A percentile compares a stretch with the other conserved stretches of the same genome.
Conservation (phyloP, 2,797 vertebrate species). For the Sebastes iracundus region DNA sequence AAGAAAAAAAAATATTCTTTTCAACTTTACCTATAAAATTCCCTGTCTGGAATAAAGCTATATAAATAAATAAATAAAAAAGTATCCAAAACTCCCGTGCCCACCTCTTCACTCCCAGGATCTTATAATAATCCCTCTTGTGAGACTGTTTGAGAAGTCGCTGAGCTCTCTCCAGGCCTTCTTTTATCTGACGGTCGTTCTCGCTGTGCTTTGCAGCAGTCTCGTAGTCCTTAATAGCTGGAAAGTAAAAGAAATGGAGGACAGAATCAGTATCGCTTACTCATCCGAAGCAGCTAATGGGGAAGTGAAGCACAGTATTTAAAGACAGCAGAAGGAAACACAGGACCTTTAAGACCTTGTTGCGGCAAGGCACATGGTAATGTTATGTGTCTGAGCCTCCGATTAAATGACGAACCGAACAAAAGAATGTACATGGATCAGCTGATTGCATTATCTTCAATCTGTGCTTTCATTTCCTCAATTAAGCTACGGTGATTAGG, state of each 20-base stretch:
- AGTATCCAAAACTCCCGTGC: slow-evolving; percentile 9
- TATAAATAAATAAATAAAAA: background rate
- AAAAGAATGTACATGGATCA: background rate
- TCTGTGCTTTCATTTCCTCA: background rate
- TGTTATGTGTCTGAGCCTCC: background rate
- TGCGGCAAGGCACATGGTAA: background rate
- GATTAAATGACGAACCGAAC: background rate
- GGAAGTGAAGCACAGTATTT: background rate
- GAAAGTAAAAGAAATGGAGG: background rate
- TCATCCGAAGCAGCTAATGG: background rate
- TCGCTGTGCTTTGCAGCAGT: slow-evolving; percentile 90
- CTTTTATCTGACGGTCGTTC: slow-evolving; percentile 92
- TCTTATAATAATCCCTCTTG: slow-evolving; percentile 98
- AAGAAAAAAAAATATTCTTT: background rate
- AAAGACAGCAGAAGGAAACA: background rate
- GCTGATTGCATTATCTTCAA: background rate
- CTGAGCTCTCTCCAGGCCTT: slow-evolving; percentile 94
- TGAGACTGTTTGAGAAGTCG: slow-evolving; percentile 94
- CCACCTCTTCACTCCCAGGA: slow-evolving; percentile 97
- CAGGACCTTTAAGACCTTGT: background rate
- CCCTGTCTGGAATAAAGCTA: background rate
- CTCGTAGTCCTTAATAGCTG: slow-evolving; percentile 96
- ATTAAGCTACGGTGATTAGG: background rate
- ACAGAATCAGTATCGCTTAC: background rate
- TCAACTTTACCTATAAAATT: background rate